Conservation (phyloP, 2,888 invertebrate genomes). For the Clunio marinus region DNA sequence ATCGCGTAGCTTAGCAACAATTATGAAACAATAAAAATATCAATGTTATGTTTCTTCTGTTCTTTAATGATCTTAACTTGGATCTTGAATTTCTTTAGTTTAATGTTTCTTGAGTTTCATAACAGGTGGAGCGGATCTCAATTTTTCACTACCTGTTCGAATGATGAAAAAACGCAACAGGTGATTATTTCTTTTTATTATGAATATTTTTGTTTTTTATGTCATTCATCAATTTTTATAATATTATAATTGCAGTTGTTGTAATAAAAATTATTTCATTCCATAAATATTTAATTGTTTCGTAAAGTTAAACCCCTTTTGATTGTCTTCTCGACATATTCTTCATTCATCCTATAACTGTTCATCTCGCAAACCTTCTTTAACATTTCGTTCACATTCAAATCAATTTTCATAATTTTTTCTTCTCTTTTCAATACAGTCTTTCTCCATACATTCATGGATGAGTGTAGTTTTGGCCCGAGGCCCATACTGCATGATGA, state of each 20-base stretch:
- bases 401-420: slow-evolving; percentile 1
- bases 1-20: slow-evolving; percentile 28
- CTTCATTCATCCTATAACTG: neutral
- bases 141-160: too few species aligned
- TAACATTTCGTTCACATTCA: neutral
- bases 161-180: too few species aligned
- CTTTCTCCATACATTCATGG: neutral
- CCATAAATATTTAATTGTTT: too few species aligned
- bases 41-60: too few species aligned
- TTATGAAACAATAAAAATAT: neutral
- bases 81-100: neutral
- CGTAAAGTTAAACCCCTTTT: neutral
- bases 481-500: too few species aligned
- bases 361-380: neutral
- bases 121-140: slow-evolving; percentile 35
- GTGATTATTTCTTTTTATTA: too few species aligned
- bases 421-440: slow-evolving; percentile 6
- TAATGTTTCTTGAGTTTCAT: slow-evolving; percentile 9
- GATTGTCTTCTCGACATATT: neutral
- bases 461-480: neutral
- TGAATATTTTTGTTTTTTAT: too few species aligned
- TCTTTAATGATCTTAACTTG: too few species aligned
- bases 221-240: too few species aligned
- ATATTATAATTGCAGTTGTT: too few species aligned
- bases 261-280: too few species aligned